These are phyloP conservation scores for Cossypha caffra DNA, from an alignment of 2,797 vertebrate species.

Conservation along the genomic window DNA sequence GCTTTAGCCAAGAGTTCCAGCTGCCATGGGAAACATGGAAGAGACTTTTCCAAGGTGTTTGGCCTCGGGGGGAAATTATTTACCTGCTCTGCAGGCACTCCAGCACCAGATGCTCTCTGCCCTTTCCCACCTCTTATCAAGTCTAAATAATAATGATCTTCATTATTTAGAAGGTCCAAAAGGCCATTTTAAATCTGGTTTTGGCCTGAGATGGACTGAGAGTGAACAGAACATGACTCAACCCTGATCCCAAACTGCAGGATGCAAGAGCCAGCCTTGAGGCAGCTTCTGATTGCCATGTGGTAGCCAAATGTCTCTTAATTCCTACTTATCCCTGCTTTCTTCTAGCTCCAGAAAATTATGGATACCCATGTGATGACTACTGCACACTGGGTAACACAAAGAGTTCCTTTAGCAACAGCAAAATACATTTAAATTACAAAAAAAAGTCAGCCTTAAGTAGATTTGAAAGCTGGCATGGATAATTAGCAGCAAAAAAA, in stretches of 20 bases:
- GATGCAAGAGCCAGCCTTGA: not conserved
- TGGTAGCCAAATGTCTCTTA: slow-evolving; percentile 6
- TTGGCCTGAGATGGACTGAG: not conserved
- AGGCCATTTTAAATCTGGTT: not conserved
- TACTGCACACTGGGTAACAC: not conserved
- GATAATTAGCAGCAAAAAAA: not conserved
- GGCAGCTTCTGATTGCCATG: not conserved
- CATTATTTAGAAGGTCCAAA: not conserved
- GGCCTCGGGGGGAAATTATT: not conserved
- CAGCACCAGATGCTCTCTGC: not conserved
- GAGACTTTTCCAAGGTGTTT: slow-evolving; percentile 38
- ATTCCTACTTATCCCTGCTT: not conserved
- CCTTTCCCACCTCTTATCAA: not conserved
- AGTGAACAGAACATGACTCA: not conserved
- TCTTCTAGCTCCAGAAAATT: slow-evolving; percentile 8
- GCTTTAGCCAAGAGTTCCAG: slow-evolving; percentile 22
- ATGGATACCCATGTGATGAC: not conserved
- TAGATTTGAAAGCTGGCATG: not conserved
- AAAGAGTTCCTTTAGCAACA: not conserved
- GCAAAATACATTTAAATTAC: not conserved
- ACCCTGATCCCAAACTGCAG: not conserved
- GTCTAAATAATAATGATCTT: not conserved
- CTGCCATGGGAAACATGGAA: not conserved
- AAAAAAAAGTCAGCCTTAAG: not conserved
- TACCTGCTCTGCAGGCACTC: not conserved